Evolutionary conservation across 2,797 vertebrate species (phyloP), one percentile per base, ranked within the genome.

Genomic region (Lepilemur septentrionalis): DNA sequence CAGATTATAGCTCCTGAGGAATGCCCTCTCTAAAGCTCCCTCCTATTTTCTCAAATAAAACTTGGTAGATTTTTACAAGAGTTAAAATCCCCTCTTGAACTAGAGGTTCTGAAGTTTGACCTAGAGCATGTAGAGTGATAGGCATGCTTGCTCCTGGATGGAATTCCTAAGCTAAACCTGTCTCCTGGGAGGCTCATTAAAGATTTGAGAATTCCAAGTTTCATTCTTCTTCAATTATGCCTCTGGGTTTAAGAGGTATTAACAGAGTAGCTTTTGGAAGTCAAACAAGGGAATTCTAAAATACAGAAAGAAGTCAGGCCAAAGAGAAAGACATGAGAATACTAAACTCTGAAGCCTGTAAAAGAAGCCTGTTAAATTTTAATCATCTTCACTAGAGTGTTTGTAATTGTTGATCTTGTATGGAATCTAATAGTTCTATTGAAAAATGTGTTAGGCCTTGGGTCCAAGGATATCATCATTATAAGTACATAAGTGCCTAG

Each of bases 381-480:
- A 93, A 97, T 97, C 81, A 70, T 95, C 89, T 92, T 92, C 84
- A 84, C 93, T 80, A 82, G 69, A 94, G 84, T 89, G 87, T 96
- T 95, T 96, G 89, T 92, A 90, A 97, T 91, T 96, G 96, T 97
- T 97, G 96, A 97, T 95, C 94, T 98, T 96, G 91, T 73, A 85
- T 94, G 96, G 95, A 96, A 97, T 96, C 95, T 93, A 98, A 98
- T 96, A 96, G 96, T 89, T 88, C 73, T 96, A 90, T 73, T 92
- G 97, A 97, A 97, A 97, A 97, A 96, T 95, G 89, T 88, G 83
- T 90, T 92, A 14, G 69, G 76, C 61, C 78, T 96, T 81, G 46
- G 55, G 57, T 96, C 97, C 97, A 98, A 98, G 95, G 96, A 97
- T 90, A 97, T 96, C 97, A 97, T 96, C 96, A 96, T 97, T 97